These are phyloP conservation scores for Drosophila asahinai DNA, from an alignment of 1,140 invertebrate genomes.

Conservation along the genomic window DNA sequence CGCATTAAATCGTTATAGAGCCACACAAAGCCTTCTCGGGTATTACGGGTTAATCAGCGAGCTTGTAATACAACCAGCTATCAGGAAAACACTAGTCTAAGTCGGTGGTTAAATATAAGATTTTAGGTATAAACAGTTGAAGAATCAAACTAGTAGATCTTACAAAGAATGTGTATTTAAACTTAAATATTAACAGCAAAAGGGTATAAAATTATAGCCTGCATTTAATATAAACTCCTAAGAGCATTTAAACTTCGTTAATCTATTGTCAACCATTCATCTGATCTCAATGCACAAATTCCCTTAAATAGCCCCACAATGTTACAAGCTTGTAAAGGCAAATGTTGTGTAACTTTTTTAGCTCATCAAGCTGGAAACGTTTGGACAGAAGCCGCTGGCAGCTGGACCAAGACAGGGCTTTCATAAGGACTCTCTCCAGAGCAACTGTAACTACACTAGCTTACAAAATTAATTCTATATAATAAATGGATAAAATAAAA, in stretches of 20 bases:
- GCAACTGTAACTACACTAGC: not conserved
- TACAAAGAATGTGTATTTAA: too few relatives aligned
- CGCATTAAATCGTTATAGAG: conserved; percentile 47
- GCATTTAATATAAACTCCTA: not conserved
- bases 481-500: not conserved
- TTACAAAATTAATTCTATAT: conserved; percentile 3
- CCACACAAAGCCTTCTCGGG: conserved; percentile 22
- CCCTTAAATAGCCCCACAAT: conserved; percentile 33
- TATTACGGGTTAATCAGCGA: conserved; percentile 31
- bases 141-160: too few relatives aligned
- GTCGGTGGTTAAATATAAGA: not conserved
- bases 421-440: conserved; percentile 4
- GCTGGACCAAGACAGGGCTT: conserved; percentile 32
- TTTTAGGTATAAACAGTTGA: not conserved
- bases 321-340: conserved; percentile 43
- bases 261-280: conserved; percentile 15
- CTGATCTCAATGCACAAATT: conserved; percentile 29
- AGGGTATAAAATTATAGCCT: too few relatives aligned
- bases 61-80: conserved; percentile 3
- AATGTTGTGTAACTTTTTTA: conserved; percentile 73
- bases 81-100: not conserved
- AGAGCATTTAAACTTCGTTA: conserved; percentile 39
- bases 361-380: conserved; percentile 78
- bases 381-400: conserved; percentile 67
- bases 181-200: too few relatives aligned